Evolutionary conservation across 1,140 invertebrate genomes (phyloP).

Genomic region (Pogonus chalceus): DNA sequence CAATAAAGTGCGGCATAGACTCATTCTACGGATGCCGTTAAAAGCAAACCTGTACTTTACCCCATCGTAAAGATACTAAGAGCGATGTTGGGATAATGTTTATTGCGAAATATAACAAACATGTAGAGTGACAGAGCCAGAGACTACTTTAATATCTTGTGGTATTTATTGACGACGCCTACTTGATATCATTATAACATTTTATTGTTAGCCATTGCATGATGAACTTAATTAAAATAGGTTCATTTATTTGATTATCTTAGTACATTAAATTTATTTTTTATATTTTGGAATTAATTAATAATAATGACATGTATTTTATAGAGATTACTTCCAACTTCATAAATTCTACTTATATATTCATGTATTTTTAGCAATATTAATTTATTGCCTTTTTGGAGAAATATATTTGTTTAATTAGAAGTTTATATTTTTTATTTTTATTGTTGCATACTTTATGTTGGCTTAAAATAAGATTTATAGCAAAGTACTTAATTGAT

Average conservation of each 20-base stretch:
- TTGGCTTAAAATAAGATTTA: no score
- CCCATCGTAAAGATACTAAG: background rate
- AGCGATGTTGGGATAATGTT: background rate
- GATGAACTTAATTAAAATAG: background rate
- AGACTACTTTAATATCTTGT: background rate
- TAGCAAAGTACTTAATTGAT: no score
- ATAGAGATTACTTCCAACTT: no score
- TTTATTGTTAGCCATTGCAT: slow-evolving; percentile 2
- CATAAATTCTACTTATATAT: no score
- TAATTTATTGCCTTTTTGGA: no score
- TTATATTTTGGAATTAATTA: no score
- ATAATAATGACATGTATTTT: no score
- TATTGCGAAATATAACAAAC: background rate
- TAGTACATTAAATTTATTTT: no score
- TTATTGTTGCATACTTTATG: no score
- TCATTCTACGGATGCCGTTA: background rate
- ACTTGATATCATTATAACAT: slow-evolving; percentile 2
- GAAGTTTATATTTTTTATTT: no score
- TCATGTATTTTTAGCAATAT: no score
- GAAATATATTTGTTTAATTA: no score
- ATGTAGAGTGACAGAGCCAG: background rate
- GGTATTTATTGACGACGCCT: background rate
- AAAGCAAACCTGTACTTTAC: background rate
- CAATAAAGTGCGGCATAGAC: background rate
- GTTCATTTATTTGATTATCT: background rate